Conservation (phyloP, 2,888 invertebrate genomes). For the Alloscopus bannaensis region DNA sequence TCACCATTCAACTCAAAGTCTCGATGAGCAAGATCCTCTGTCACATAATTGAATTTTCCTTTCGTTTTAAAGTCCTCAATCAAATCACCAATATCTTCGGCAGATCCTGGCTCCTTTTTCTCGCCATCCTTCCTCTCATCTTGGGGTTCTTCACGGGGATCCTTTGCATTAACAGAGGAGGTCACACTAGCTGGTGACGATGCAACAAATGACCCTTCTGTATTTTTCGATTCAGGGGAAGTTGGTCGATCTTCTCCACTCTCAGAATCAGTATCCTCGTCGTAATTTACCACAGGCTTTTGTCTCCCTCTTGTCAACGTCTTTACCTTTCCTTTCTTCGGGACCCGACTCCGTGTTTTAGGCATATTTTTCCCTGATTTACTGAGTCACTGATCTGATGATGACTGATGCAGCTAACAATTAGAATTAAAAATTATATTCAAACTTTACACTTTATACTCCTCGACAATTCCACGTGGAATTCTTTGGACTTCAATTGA, state of each 20-base stretch:
- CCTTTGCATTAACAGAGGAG: not conserved
- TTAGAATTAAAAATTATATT: too few relatives aligned
- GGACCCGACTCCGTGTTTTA: not conserved
- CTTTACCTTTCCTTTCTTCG: not conserved
- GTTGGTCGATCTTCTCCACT: too few relatives aligned
- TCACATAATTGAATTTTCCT: constrained; percentile 7
- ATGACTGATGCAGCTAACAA: too few relatives aligned
- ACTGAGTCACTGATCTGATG: too few relatives aligned
- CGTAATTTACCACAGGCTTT: not conserved
- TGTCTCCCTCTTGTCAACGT: constrained; percentile 6
- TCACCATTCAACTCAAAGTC: constrained; percentile 35
- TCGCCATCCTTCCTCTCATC: too few relatives aligned
- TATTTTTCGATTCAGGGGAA: constrained; percentile 7
- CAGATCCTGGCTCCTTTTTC: too few relatives aligned
- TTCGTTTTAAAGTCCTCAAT: not conserved
- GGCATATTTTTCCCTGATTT: constrained; percentile 5
- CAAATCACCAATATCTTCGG: constrained; percentile 16
- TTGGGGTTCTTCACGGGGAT: too few relatives aligned
- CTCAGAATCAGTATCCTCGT: constrained; percentile 7
- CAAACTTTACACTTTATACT: too few relatives aligned
- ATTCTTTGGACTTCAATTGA: too few relatives aligned
- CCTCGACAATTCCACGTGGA: too few relatives aligned
- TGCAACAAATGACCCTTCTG: not conserved
- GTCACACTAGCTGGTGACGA: not conserved
- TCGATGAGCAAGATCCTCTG: not conserved